Evolutionary conservation across 2,888 invertebrate genomes (phyloP).

Genomic region (Orthosia gothica): DNA sequence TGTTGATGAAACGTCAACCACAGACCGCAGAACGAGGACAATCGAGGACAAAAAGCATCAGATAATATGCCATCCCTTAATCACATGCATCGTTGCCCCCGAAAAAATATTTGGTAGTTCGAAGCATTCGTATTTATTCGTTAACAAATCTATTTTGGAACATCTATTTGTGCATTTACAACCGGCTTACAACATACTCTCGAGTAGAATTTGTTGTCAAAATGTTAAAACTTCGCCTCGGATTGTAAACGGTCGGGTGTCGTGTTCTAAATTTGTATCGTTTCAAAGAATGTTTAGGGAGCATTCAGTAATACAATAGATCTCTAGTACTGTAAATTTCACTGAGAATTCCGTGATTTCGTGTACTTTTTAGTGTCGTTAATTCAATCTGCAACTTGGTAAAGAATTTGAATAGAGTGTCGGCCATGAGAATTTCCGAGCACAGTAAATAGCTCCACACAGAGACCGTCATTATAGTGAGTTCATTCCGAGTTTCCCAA

Average conservation of each 20-base stretch:
- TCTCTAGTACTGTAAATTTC: constrained; percentile 83
- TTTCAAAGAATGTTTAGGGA: constrained; percentile 82
- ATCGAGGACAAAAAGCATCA: constrained; percentile 85
- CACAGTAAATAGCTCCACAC: constrained; percentile 82
- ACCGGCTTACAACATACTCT: constrained; percentile 79
- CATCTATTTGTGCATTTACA: constrained; percentile 84
- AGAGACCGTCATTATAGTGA: constrained; percentile 84
- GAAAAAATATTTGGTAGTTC: constrained; percentile 88
- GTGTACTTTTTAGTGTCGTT: constrained; percentile 85
- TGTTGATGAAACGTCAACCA: constrained; percentile 77
- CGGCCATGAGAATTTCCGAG: constrained; percentile 83
- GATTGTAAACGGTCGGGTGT: constrained; percentile 72
- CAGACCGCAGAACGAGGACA: constrained; percentile 89
- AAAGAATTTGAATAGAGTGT: constrained; percentile 81
- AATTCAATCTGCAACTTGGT: constrained; percentile 82
- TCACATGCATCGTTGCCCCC: constrained; percentile 90
- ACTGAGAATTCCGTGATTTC: constrained; percentile 79
- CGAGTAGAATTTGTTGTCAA: constrained; percentile 81
- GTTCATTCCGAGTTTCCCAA: constrained; percentile 82
- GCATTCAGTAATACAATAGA: constrained; percentile 79
- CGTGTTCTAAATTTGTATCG: constrained; percentile 84
- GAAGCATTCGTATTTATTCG: constrained; percentile 84
- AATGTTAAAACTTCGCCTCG: constrained; percentile 78
- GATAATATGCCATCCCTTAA: constrained; percentile 91
- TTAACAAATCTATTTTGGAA: constrained; percentile 83